A percentile compares a stretch with the other conserved stretches of the same genome.
phyloP scores from a whole-genome alignment of 2,113 vertebrate genomes.

The Catharus minimus region DNA sequence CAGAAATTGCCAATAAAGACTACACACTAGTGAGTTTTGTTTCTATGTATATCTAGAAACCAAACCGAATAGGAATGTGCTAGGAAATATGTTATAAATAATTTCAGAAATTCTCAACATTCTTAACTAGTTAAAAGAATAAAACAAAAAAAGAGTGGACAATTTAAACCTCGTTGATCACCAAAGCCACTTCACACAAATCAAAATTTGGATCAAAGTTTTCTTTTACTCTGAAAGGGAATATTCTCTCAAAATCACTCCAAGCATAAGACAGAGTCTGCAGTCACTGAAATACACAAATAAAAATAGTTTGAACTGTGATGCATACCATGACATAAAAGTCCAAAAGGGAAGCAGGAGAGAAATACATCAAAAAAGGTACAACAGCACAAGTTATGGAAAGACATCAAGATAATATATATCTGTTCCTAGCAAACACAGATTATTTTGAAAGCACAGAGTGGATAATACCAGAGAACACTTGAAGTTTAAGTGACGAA shows the following conservation, averaged over 20 bases:
- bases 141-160: not conserved
- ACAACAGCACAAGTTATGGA: not conserved
- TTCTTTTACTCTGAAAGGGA: not conserved
- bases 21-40: not conserved
- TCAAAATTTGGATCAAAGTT: not conserved
- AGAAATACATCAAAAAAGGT: not conserved
- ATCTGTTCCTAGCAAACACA: accelerated
- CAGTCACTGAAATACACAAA: not conserved
- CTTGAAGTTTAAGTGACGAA: not conserved
- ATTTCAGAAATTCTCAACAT: not conserved
- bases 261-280: not conserved
- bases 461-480: not conserved
- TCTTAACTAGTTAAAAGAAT: not conserved
- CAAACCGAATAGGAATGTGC: not conserved
- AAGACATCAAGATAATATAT: not conserved
- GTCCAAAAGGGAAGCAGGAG: not conserved
- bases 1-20: not conserved
- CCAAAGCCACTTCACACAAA: not conserved
- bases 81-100: not conserved
- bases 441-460: not conserved
- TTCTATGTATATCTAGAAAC: not conserved
- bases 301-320: not conserved
- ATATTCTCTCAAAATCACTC: not conserved
- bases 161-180: not conserved
- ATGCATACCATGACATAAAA: not conserved